phyloP scores from a whole-genome alignment of 2,797 vertebrate genomes.

The Anguilla megastoma region DNA sequence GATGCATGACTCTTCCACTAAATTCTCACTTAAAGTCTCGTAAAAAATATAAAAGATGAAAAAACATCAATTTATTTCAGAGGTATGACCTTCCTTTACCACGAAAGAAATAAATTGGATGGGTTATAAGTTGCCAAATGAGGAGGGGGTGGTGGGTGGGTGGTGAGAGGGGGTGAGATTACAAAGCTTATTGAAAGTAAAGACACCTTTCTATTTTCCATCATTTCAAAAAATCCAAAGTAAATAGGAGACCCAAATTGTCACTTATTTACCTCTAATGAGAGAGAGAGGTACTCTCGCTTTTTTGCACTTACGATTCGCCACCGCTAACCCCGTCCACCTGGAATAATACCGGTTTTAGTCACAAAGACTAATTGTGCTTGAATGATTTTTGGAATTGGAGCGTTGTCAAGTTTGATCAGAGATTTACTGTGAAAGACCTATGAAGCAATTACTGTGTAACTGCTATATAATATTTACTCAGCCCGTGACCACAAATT shows the following conservation, averaged over 20 bases:
- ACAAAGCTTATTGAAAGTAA: constrained; percentile 30
- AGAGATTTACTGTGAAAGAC: constrained; percentile 36
- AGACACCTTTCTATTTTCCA: constrained; percentile 16
- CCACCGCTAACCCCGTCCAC: constrained; percentile 6
- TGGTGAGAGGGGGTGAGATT: not conserved
- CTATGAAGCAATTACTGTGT: constrained; percentile 13
- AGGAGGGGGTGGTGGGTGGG: not conserved
- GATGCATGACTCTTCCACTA: constrained; percentile 27
- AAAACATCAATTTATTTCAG: constrained; percentile 29
- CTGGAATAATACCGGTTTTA: constrained; percentile 43
- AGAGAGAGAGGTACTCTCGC: not conserved
- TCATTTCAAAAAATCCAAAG: constrained; percentile 29
- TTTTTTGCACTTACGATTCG: constrained; percentile 21
- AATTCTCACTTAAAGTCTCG: constrained; percentile 33
- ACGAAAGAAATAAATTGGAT: constrained; percentile 8
- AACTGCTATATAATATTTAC: constrained; percentile 37
- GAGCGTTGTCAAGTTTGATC: constrained; percentile 36
- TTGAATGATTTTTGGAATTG: constrained; percentile 39
- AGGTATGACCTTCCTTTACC: constrained; percentile 25
- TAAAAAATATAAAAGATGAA: constrained; percentile 24
- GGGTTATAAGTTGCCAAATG: constrained; percentile 15
- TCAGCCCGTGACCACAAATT: constrained; percentile 28
- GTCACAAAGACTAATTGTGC: constrained; percentile 44
- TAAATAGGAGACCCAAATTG: constrained; percentile 13
- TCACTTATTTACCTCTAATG: not conserved